A percentile compares a stretch with the other conserved stretches of the same genome.
phyloP scores from a whole-genome alignment of 2,113 vertebrate species.

The Nothocercus julius region DNA sequence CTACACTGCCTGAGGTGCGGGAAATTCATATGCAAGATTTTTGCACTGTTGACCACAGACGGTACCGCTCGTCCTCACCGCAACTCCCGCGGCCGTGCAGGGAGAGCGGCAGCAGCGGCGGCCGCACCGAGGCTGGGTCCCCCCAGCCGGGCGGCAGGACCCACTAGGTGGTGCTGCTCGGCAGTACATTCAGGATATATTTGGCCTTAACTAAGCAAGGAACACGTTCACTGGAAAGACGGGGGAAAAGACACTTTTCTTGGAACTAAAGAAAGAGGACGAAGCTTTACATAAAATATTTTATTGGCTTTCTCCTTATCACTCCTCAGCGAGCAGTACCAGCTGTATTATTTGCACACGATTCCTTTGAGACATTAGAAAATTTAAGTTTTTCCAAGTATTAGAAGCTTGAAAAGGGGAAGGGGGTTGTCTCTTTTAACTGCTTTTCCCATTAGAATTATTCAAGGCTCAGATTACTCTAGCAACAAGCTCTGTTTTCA shows the following conservation, averaged over 20 bases:
- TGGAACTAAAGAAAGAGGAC: accelerated
- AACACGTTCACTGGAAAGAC: neutral
- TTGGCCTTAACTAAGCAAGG: neutral
- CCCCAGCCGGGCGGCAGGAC: accelerated
- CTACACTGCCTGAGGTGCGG: no score
- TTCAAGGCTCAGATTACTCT: neutral
- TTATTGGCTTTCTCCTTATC: neutral
- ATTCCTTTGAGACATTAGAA: neutral
- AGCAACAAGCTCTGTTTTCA: neutral
- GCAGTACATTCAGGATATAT: accelerated
- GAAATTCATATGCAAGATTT: neutral
- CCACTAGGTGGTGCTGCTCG: slow-evolving; percentile 5
- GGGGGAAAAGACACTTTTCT: neutral
- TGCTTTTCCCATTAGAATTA: neutral
- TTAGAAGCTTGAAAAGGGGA: neutral
- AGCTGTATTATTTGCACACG: neutral
- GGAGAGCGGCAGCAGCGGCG: accelerated
- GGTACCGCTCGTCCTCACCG: no score
- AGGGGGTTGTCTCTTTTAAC: neutral
- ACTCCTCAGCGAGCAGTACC: accelerated
- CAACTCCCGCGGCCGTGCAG: accelerated
- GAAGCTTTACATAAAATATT: neutral
- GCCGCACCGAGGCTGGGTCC: neutral
- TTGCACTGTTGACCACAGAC: accelerated
- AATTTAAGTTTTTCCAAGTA: neutral